A percentile compares a stretch with the other conserved stretches of the same genome.
Conservation (phyloP, 2,888 invertebrate species). For the Noctua janthe region DNA sequence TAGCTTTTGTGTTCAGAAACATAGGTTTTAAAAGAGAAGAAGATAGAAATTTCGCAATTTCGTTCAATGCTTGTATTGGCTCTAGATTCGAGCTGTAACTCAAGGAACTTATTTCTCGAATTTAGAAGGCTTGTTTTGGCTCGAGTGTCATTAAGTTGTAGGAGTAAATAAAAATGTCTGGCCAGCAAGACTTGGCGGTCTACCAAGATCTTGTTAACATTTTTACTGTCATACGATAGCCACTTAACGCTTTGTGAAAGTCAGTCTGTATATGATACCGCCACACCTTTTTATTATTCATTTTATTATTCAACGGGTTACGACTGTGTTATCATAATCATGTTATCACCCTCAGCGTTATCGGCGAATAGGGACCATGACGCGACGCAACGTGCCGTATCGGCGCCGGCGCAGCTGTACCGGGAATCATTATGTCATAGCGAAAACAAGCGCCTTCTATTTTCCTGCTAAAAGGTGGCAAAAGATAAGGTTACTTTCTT, state of each 20-base stretch:
- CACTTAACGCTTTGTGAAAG: constrained; percentile 16
- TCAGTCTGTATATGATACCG: constrained; percentile 4
- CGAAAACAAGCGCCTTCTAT: constrained; percentile 47
- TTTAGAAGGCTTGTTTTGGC: not conserved
- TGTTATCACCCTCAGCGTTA: constrained; percentile 37
- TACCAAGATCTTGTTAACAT: constrained; percentile 31
- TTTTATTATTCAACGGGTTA: constrained; percentile 34
- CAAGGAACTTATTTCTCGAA: not conserved
- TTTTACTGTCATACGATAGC: constrained; percentile 19
- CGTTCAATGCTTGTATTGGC: not conserved
- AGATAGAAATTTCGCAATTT: too few relatives aligned
- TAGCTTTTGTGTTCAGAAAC: constrained; percentile 18
- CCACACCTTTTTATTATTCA: constrained; percentile 13
- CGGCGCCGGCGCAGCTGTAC: constrained; percentile 67
- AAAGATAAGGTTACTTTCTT: constrained; percentile 10
- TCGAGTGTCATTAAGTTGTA: not conserved
- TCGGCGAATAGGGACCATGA: constrained; percentile 62
- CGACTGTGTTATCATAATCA: constrained; percentile 49
- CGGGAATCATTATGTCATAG: constrained; percentile 40
- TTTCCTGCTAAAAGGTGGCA: constrained; percentile 25
- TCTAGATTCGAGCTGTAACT: not conserved
- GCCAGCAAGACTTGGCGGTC: constrained; percentile 26
- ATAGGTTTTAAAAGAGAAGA: not conserved
- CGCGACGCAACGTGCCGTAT: constrained; percentile 67
- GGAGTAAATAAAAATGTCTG: constrained; percentile 20